Conservation (phyloP, 2,888 invertebrate genomes). For the Teinopalpus imperialis region DNA sequence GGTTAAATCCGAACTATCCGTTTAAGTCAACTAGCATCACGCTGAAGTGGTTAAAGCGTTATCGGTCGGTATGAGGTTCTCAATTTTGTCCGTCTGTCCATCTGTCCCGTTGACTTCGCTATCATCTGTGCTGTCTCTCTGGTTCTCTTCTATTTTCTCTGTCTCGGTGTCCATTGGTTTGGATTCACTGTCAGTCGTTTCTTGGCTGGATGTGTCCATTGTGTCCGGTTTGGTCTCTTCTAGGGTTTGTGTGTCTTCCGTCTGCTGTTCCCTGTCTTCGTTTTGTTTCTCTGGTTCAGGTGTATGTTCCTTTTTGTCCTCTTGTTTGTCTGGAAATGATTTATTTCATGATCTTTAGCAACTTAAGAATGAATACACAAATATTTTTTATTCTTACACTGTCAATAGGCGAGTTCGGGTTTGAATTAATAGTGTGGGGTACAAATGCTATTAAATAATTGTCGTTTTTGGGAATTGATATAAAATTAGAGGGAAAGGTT, state of each 20-base stretch:
- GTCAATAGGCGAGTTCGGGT: too few species aligned
- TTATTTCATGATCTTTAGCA: background rate
- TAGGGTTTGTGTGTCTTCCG: conserved; percentile 35
- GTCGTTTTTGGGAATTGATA: too few species aligned
- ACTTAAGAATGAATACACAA: too few species aligned
- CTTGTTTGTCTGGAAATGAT: conserved; percentile 17
- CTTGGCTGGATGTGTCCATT: conserved; percentile 62
- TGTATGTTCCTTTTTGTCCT: conserved; percentile 28
- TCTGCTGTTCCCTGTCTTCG: conserved; percentile 37
- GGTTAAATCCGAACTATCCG: conserved; percentile 4
- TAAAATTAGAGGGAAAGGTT: too few species aligned
- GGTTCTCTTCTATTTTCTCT: conserved; percentile 37
- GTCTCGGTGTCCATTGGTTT: conserved; percentile 36
- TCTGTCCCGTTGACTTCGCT: conserved; percentile 52
- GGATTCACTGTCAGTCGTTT: conserved; percentile 41
- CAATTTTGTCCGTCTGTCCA: conserved; percentile 29
- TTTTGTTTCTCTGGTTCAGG: conserved; percentile 35
- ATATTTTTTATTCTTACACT: too few species aligned
- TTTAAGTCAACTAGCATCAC: conserved; percentile 45
- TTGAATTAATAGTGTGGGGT: too few species aligned
- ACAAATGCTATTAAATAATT: too few species aligned
- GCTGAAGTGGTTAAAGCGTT: conserved; percentile 50
- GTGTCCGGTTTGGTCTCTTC: conserved; percentile 49
- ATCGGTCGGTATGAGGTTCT: conserved; percentile 37
- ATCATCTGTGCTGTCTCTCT: conserved; percentile 9